Conservation (phyloP, 2,888 invertebrate species). For the Netelia fuscicornis region DNA sequence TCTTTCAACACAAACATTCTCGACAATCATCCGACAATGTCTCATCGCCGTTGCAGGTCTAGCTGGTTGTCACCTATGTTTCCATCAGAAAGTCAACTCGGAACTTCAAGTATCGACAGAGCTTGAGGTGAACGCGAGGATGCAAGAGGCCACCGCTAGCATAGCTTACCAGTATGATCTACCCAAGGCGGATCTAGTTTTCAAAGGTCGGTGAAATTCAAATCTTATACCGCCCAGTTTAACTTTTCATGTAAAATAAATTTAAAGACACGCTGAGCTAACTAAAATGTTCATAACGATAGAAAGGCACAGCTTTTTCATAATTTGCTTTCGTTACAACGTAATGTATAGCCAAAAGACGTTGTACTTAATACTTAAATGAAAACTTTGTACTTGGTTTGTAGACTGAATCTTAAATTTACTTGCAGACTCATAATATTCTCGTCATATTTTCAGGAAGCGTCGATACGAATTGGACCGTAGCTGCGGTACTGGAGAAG, state of each 20-base stretch:
- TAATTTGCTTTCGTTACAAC: too few species aligned
- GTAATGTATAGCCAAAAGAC: too few species aligned
- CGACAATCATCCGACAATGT: background rate
- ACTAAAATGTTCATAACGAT: background rate
- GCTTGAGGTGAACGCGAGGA: conserved; percentile 95
- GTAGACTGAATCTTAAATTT: too few species aligned
- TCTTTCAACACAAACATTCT: conserved; percentile 10
- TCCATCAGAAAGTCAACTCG: conserved; percentile 97
- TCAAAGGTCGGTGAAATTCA: conserved; percentile 90
- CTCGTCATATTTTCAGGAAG: conserved; percentile 88
- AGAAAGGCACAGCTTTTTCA: too few species aligned
- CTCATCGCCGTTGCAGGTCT: conserved; percentile 86
- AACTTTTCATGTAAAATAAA: background rate
- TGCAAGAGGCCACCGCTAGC: conserved; percentile 96
- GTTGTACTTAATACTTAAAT: too few species aligned
- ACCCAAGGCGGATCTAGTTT: conserved; percentile 96
- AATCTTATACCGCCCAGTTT: background rate
- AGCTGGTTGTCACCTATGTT: conserved; percentile 94
- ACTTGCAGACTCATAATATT: background rate
- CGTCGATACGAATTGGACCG: conserved; percentile 96
- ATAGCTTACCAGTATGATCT: conserved; percentile 98
- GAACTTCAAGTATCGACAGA: conserved; percentile 97
- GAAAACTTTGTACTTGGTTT: too few species aligned
- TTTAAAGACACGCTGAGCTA: background rate
- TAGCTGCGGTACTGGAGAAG: conserved; percentile 97